phyloP scores from a whole-genome alignment of 2,113 vertebrate species.

The Stercorarius parasiticus region DNA sequence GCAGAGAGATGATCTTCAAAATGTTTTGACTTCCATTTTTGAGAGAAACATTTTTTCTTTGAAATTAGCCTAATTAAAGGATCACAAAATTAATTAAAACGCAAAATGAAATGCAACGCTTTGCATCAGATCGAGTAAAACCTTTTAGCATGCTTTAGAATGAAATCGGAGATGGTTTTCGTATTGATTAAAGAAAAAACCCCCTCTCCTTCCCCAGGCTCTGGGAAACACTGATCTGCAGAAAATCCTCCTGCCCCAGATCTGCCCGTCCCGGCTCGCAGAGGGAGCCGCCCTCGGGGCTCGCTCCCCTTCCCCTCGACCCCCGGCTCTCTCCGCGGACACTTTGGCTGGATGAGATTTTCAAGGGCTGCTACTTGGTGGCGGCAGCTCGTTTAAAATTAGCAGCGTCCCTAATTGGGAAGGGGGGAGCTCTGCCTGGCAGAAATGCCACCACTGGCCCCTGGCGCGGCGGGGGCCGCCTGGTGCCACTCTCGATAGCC shows the following conservation, averaged over 20 bases:
- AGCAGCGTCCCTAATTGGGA: slow-evolving; percentile 9
- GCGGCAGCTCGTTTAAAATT: slow-evolving; percentile 10
- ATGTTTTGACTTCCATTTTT: slow-evolving; percentile 21
- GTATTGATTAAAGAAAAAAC: not conserved
- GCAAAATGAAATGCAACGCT: not conserved
- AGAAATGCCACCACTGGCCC: not conserved
- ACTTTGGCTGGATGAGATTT: not conserved
- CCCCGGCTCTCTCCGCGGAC: not conserved
- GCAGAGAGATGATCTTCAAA: slow-evolving; percentile 26
- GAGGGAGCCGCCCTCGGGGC: not conserved
- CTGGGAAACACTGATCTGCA: not conserved
- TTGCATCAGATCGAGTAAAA: slow-evolving; percentile 23
- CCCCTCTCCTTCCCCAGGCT: not conserved
- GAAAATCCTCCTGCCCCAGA: not conserved
- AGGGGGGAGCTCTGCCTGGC: not conserved
- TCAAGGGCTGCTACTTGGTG: not conserved
- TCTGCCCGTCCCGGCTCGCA: not conserved
- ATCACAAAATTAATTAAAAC: slow-evolving; percentile 61
- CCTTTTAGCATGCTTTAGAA: not conserved
- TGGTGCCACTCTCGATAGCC: not conserved
- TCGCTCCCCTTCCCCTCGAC: not conserved
- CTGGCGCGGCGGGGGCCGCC: not conserved
- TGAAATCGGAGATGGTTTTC: slow-evolving; percentile 30
- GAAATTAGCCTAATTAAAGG: slow-evolving; percentile 51
- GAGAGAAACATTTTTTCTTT: slow-evolving; percentile 18